Conservation (phyloP, 2,797 vertebrate species). For the Ptychadena robeensis region DNA sequence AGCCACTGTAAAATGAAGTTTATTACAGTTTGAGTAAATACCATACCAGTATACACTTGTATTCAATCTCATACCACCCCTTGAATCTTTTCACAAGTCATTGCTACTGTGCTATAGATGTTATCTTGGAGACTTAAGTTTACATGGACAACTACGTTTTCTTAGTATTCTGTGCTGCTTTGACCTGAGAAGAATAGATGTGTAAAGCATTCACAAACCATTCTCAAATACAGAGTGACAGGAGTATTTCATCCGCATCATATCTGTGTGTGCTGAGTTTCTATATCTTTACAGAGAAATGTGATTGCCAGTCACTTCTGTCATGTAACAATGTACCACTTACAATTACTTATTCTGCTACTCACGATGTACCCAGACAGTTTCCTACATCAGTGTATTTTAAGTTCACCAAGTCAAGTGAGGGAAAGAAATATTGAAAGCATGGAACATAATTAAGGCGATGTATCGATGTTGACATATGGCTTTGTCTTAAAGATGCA, state of each 20-base stretch:
- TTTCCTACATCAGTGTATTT: slow-evolving; percentile 25
- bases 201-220: slow-evolving; percentile 12
- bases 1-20: too few relatives aligned
- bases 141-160: slow-evolving; percentile 6
- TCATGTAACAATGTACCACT: slow-evolving; percentile 43
- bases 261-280: slow-evolving; percentile 21
- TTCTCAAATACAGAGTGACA: slow-evolving; percentile 42
- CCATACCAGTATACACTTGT: too few relatives aligned
- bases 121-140: not conserved
- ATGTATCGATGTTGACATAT: not conserved
- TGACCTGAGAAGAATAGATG: slow-evolving; percentile 14
- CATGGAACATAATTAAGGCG: not conserved
- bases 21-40: not conserved
- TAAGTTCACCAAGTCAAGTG: not conserved
- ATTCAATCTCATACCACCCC: not conserved
- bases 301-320: slow-evolving; percentile 45
- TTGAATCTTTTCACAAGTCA: not conserved
- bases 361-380: not conserved
- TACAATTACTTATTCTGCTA: slow-evolving; percentile 35
- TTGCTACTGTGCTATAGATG: not conserved
- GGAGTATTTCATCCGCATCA: slow-evolving; percentile 29
- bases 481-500: not conserved
- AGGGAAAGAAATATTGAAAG: not conserved
- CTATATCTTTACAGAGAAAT: slow-evolving; percentile 21
- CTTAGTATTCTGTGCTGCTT: slow-evolving; percentile 1